Conservation (phyloP, 2,797 vertebrate genomes). For the Labroides dimidiatus region DNA sequence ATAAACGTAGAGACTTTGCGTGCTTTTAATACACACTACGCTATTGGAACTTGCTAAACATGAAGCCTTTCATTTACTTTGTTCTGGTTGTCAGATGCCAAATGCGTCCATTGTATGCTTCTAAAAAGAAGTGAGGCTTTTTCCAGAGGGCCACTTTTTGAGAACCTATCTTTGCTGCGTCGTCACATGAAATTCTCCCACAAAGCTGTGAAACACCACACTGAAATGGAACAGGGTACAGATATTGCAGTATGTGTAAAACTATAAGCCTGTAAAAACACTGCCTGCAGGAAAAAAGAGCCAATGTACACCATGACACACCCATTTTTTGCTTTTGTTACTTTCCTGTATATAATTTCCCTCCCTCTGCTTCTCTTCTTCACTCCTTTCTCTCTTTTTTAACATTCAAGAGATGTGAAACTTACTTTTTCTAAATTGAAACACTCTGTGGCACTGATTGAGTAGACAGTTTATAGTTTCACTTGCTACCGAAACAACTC, state of each 20-base stretch:
- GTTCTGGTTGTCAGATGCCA: too few species aligned
- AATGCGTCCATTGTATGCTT: too few species aligned
- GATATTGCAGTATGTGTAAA: background rate
- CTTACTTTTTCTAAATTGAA: background rate
- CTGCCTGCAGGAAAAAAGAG: constrained; percentile 20
- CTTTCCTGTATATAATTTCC: constrained; percentile 20
- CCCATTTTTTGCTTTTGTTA: constrained; percentile 17
- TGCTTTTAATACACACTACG: too few species aligned
- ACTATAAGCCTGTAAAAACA: background rate
- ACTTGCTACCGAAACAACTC: too few species aligned
- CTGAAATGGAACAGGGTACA: background rate
- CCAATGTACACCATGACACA: constrained; percentile 32
- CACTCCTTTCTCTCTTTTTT: background rate
- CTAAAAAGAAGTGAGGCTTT: too few species aligned
- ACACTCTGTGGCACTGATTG: too few species aligned
- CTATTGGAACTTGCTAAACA: too few species aligned
- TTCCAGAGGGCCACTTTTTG: too few species aligned
- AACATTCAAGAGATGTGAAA: background rate
- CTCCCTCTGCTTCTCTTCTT: background rate
- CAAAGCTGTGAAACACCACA: background rate
- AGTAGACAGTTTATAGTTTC: too few species aligned
- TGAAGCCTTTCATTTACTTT: too few species aligned
- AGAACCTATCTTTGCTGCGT: too few species aligned
- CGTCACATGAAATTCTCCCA: background rate
- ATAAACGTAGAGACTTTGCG: background rate